Evolutionary conservation across 2,888 invertebrate species (phyloP).

Genomic region (Spodoptera picta): DNA sequence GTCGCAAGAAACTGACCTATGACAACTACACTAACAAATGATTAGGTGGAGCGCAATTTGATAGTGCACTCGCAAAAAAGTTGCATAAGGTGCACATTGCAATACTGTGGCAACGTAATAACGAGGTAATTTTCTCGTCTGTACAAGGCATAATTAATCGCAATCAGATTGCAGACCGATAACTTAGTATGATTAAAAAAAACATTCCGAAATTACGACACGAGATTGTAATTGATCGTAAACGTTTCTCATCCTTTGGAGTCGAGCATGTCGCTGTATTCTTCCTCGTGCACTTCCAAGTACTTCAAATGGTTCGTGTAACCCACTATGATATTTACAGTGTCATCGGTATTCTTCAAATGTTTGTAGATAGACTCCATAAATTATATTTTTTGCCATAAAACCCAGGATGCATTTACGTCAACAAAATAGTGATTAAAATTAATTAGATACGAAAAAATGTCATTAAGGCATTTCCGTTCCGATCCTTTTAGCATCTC

Average conservation of each 20-base stretch:
- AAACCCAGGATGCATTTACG: no score
- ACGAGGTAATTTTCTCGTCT: constrained; percentile 42
- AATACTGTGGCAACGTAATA: constrained; percentile 51
- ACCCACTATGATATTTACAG: no score
- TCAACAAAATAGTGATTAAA: no score
- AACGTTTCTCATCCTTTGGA: constrained; percentile 7
- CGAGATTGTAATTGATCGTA: constrained; percentile 18
- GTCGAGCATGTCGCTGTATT: no score
- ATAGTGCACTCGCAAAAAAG: constrained; percentile 72
- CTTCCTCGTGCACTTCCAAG: no score
- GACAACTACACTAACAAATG: constrained; percentile 71
- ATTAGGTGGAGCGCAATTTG: constrained; percentile 68
- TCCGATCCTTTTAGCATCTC: constrained; percentile 1
- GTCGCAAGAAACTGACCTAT: constrained; percentile 82
- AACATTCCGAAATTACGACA: constrained; percentile 15
- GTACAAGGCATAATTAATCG: constrained; percentile 44
- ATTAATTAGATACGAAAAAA: no score
- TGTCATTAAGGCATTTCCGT: constrained; percentile 1
- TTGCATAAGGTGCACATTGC: constrained; percentile 68
- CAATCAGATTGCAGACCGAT: constrained; percentile 44
- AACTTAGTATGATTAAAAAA: constrained; percentile 12
- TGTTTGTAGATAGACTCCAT: no score
- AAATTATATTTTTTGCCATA: no score
- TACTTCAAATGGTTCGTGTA: no score
- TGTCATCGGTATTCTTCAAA: no score